Evolutionary conservation across 2,888 invertebrate species (phyloP).

Genomic region (Zootermopsis nevadensis): DNA sequence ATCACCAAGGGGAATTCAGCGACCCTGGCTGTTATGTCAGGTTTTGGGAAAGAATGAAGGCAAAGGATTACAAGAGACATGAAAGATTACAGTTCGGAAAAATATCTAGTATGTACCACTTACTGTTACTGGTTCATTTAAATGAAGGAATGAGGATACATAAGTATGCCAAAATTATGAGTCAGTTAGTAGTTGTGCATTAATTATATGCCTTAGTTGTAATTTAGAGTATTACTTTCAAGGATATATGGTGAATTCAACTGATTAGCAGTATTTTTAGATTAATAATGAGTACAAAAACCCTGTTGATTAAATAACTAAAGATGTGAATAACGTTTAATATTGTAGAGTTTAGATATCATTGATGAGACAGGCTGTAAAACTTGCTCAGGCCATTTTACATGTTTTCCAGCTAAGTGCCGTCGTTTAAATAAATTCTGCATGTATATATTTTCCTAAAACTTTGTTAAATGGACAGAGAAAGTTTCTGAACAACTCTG

Average conservation of each 20-base stretch:
- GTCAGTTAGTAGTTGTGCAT: not conserved
- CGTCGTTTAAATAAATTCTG: too few species aligned
- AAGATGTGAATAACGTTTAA: not conserved
- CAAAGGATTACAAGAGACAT: constrained; percentile 56
- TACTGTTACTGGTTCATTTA: not conserved
- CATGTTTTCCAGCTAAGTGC: too few species aligned
- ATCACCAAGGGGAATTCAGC: constrained; percentile 45
- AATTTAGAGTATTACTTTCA: not conserved
- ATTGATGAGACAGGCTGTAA: too few species aligned
- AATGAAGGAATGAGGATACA: not conserved
- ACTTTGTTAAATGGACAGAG: too few species aligned
- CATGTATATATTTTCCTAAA: too few species aligned
- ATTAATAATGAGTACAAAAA: not conserved
- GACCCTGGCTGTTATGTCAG: constrained; percentile 58
- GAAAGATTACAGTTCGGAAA: constrained; percentile 44
- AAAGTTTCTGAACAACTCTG: too few species aligned
- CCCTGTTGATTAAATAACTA: not conserved
- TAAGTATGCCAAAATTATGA: not conserved
- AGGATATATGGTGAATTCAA: not conserved
- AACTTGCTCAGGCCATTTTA: too few species aligned
- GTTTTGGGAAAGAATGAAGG: constrained; percentile 59
- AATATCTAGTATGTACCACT: not conserved
- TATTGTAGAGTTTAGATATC: not conserved
- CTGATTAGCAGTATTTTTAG: not conserved
- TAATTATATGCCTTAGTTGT: not conserved